A percentile compares a stretch with the other conserved stretches of the same genome.
Evolutionary conservation across 2,888 invertebrate genomes (phyloP).

Genomic region (Bedellia somnulentella): DNA sequence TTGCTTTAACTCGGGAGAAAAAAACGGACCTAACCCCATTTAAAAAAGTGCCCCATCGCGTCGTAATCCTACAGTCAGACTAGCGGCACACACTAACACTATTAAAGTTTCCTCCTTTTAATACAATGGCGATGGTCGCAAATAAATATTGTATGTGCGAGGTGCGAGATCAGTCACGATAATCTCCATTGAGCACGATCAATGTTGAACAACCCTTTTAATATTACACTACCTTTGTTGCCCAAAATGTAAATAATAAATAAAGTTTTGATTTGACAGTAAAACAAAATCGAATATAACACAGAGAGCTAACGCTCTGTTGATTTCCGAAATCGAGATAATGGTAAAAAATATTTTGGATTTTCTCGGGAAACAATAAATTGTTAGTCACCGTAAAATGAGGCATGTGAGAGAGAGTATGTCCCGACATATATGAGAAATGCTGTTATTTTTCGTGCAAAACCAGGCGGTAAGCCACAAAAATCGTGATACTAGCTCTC

Average conservation of each 20-base stretch:
- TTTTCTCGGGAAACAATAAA: no score
- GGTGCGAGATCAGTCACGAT: slow-evolving; percentile 23
- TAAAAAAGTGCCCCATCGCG: slow-evolving; percentile 48
- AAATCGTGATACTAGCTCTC: no score
- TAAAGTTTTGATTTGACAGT: no score
- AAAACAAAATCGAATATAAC: no score
- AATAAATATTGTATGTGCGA: slow-evolving; percentile 53
- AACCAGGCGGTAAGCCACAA: no score
- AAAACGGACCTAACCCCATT: slow-evolving; percentile 48
- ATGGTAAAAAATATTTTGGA: no score
- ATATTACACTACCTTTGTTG: not conserved
- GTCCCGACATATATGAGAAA: no score
- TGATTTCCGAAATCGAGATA: no score
- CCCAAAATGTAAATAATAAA: slow-evolving; percentile 3
- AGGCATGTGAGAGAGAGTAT: no score
- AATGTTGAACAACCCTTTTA: slow-evolving; percentile 15
- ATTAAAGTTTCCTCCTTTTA: slow-evolving; percentile 54
- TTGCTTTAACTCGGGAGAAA: slow-evolving; percentile 25
- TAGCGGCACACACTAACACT: slow-evolving; percentile 48
- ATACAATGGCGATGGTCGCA: slow-evolving; percentile 42
- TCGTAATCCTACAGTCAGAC: slow-evolving; percentile 41
- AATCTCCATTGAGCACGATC: slow-evolving; percentile 45
- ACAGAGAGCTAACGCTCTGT: no score
- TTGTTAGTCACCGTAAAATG: no score
- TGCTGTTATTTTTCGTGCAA: no score